Evolutionary conservation across 2,797 vertebrate species (phyloP), one percentile per base, ranked within the genome.

Genomic region (Ctenochaetus hawaiiensis): DNA sequence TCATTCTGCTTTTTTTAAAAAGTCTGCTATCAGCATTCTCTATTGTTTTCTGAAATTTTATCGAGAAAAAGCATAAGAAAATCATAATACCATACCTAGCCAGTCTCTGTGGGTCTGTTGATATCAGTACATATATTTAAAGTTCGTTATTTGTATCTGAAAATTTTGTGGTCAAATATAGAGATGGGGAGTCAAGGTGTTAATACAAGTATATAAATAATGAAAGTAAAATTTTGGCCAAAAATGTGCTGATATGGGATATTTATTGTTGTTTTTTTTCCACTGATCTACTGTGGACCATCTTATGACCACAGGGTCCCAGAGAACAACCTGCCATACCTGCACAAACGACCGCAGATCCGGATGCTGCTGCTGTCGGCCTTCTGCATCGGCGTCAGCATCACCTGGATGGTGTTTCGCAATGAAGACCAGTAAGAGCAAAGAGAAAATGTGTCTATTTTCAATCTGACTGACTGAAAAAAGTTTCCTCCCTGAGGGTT

Each of bases 341-440:
- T 97, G 37, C 97, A 97, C 93, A 98, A 98, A 91, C 95, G 97
- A 2, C 97, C 97, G 0, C 96, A 97, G 92, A 89, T 97, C 76
- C 94, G 97, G 75, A 96, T 96, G 95, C 77, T 99, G 86, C 83
- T 99, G 52, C 92, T 99, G 89, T 96, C 95, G 0, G 83, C 92
- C 0, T 85, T 97, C 89, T 99, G 97, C 71, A 63, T 97, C 20
- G 86, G 92, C 0, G 82, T 98, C 91, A 98, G 97, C n/a, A 0
- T 97, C 72, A 91, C 96, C 78, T 99, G 98, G 98, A 96, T 95
- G 57, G 49, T 98, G 86, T 99, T 97, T 93, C 96, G 98, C 75
- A 98, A 99, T 0, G 97, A 99, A 85, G 97, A 99, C 92, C 96
- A 97, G 98, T 99, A 90, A 96, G 98, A 96, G 22, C 14, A 13